Conservation (phyloP, 2,888 invertebrate genomes). For the Stenolophus ochropezus region DNA sequence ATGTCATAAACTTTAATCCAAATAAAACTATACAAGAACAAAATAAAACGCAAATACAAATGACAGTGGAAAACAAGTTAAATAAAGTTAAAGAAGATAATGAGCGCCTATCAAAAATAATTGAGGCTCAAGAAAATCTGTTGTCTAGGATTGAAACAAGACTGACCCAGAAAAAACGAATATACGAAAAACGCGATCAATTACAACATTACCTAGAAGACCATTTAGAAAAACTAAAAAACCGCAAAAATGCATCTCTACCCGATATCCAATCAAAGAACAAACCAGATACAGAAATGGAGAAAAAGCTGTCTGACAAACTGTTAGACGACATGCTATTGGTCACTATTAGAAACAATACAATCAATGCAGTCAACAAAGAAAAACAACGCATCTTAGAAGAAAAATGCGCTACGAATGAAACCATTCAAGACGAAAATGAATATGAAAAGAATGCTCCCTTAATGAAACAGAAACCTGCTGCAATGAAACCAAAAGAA, state of each 20-base stretch:
- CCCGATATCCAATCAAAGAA: too few species aligned
- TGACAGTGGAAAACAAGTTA: slow-evolving; percentile 6
- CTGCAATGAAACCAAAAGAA: slow-evolving; percentile 31
- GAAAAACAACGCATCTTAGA: neutral
- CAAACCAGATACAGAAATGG: too few species aligned
- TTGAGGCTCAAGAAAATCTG: slow-evolving; percentile 12
- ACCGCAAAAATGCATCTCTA: neutral
- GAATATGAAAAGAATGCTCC: slow-evolving; percentile 9
- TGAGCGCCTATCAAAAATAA: neutral
- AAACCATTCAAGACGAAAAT: slow-evolving; percentile 13
- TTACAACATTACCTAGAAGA: slow-evolving; percentile 8
- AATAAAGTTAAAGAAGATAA: slow-evolving; percentile 11
- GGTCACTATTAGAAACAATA: neutral
- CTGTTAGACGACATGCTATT: neutral
- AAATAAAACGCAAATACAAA: neutral
- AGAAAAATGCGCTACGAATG: neutral
- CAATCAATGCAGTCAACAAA: neutral
- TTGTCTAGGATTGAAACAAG: neutral
- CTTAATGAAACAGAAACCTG: slow-evolving; percentile 5
- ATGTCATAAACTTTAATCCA: neutral
- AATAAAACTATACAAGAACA: neutral
- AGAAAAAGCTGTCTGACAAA: neutral
- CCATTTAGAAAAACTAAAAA: neutral
- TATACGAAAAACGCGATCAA: neutral
- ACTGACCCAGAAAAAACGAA: neutral